phyloP scores from a whole-genome alignment of 1,140 invertebrate genomes.

The Saxidomus purpurata region DNA sequence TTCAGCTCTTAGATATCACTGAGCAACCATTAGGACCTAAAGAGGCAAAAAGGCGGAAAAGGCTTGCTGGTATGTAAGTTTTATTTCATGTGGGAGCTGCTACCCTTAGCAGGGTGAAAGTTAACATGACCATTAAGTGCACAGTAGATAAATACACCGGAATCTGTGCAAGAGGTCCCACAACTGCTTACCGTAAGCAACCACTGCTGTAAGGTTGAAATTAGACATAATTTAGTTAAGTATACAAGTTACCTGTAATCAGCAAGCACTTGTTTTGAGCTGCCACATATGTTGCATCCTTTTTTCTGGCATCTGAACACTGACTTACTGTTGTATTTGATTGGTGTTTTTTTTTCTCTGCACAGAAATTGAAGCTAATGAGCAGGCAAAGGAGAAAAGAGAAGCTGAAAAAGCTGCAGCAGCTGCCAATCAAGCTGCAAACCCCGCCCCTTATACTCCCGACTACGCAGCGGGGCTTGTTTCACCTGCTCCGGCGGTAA shows the following conservation, averaged over 20 bases:
- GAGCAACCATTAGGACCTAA: conserved; percentile 93
- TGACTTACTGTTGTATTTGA: too few relatives aligned
- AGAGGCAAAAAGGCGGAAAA: conserved; percentile 90
- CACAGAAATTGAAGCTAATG: conserved; percentile 92
- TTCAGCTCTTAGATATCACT: conserved; percentile 96
- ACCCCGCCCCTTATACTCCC: conserved; percentile 89
- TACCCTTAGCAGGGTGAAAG: background rate
- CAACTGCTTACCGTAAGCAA: too few relatives aligned
- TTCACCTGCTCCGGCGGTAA: conserved; percentile 85
- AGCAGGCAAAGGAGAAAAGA: conserved; percentile 86
- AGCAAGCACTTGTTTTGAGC: background rate
- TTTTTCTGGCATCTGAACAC: too few relatives aligned
- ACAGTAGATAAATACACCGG: background rate
- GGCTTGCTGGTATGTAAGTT: conserved; percentile 87
- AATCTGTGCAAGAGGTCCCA: background rate
- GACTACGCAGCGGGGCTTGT: conserved; percentile 93
- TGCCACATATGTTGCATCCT: background rate
- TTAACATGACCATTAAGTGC: background rate
- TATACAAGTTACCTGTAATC: background rate
- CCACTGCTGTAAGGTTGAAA: too few relatives aligned
- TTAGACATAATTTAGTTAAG: too few relatives aligned
- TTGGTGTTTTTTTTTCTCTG: conserved; percentile 71
- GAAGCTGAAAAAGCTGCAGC: conserved; percentile 85
- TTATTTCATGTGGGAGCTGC: background rate
- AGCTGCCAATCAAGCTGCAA: conserved; percentile 84